Percentiles rank a stretch among this genome's conserved stretches.
Evolutionary conservation across 2,113 vertebrate genomes (phyloP).

Genomic region (Pan paniscus): DNA sequence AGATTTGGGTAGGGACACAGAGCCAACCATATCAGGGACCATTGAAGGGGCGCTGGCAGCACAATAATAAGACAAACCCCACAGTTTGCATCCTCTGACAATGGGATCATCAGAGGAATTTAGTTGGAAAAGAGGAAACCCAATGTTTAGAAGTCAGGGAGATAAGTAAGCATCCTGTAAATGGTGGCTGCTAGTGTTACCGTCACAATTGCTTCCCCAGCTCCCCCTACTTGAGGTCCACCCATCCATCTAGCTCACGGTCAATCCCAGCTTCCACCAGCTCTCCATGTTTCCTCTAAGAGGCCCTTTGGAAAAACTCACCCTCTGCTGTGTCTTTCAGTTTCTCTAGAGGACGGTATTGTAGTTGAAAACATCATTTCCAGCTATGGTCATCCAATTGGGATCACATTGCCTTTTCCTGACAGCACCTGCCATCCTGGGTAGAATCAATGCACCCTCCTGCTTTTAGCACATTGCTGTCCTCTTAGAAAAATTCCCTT

Average conservation of each 20-base stretch:
- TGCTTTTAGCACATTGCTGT: not conserved
- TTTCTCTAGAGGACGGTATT: not conserved
- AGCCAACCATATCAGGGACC: too few relatives aligned
- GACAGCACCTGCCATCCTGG: not conserved
- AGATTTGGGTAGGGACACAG: too few relatives aligned
- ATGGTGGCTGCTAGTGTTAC: not conserved
- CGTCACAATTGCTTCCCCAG: not conserved
- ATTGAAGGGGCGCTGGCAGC: too few relatives aligned
- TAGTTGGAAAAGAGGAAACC: not conserved
- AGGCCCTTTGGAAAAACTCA: not conserved
- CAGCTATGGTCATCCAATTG: not conserved
- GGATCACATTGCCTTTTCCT: not conserved
- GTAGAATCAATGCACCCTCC: not conserved
- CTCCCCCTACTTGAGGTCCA: not conserved
- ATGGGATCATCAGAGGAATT: not conserved
- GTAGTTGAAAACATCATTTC: not conserved
- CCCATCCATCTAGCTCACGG: not conserved
- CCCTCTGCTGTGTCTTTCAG: not conserved
- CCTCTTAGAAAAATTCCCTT: not conserved
- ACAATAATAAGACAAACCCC: too few relatives aligned
- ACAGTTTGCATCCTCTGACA: not conserved
- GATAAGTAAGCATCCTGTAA: not conserved
- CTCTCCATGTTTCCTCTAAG: not conserved
- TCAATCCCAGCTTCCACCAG: not conserved
- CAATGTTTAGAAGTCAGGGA: not conserved